Percentiles rank a stretch among this genome's conserved stretches.
Conservation (phyloP, 2,888 invertebrate species). For the Agrotis exclamationis region DNA sequence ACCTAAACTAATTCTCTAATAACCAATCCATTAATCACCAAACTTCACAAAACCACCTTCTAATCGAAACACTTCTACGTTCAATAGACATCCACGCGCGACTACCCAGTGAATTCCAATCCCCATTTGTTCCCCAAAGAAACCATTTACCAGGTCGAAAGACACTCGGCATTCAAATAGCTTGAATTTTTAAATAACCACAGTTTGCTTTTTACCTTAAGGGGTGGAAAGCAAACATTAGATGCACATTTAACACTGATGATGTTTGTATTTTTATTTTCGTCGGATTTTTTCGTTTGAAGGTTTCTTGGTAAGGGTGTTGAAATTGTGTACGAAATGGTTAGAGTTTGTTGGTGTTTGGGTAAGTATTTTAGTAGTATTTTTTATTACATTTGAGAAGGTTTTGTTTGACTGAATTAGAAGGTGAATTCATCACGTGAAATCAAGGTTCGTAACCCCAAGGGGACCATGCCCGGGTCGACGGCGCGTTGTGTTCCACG, state of each 20-base stretch:
- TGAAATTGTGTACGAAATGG: slow-evolving; percentile 3
- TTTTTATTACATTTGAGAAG: slow-evolving; percentile 16
- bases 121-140: slow-evolving; percentile 14
- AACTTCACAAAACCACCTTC: not conserved
- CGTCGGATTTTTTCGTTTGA: slow-evolving; percentile 38
- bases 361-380: not conserved
- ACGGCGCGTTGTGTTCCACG: no score
- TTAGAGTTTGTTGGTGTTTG: slow-evolving; percentile 16
- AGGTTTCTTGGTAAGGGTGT: not conserved
- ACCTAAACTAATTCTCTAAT: not conserved
- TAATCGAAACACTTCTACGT: not conserved
- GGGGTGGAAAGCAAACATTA: slow-evolving; percentile 47
- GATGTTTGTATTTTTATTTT: slow-evolving; percentile 55
- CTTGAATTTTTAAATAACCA: slow-evolving; percentile 64
- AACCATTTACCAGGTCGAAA: slow-evolving; percentile 44
- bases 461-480: no score
- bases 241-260: slow-evolving; percentile 59
- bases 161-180: slow-evolving; percentile 42
- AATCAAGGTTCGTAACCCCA: no score
- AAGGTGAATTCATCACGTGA: not conserved
- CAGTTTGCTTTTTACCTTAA: slow-evolving; percentile 39
- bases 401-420: not conserved
- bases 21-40: not conserved
- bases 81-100: not conserved
- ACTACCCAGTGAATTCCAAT: slow-evolving; percentile 9